Conservation (phyloP, 2,888 invertebrate genomes). For the Rutpela maculata region DNA sequence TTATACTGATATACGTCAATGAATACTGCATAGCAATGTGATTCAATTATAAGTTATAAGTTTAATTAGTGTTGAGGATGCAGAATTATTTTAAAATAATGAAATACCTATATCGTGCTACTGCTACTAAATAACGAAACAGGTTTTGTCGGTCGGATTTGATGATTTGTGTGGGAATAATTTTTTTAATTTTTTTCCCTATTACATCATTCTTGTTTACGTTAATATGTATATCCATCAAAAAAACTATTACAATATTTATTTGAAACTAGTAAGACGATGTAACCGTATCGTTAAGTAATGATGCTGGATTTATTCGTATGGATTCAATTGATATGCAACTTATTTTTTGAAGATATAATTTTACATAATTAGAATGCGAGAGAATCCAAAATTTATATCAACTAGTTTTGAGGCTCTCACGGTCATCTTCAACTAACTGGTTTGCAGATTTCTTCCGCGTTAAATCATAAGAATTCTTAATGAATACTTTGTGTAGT, state of each 20-base stretch:
- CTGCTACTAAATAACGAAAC: conserved; percentile 20
- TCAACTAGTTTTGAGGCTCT: background rate
- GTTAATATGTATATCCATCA: background rate
- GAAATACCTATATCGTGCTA: conserved; percentile 14
- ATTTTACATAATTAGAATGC: background rate
- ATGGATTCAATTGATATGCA: background rate
- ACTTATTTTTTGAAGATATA: background rate
- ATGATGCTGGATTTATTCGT: background rate
- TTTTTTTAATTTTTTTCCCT: conserved; percentile 15
- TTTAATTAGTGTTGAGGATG: conserved; percentile 12
- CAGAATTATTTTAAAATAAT: conserved; percentile 23
- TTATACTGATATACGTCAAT: conserved; percentile 59
- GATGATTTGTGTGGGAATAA: conserved; percentile 24
- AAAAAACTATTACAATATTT: background rate
- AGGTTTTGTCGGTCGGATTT: conserved; percentile 29
- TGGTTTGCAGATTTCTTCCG: background rate
- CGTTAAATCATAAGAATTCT: background rate
- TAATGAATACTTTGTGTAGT: background rate
- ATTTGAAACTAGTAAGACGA: background rate
- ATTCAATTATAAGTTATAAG: conserved; percentile 22
- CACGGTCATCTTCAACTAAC: background rate
- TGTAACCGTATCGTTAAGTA: background rate
- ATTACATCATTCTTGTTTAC: conserved; percentile 35
- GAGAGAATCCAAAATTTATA: background rate
- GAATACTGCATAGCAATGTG: conserved; percentile 13